Base-by-base conservation (phyloP, 1,140 invertebrate species). In the Zaprionus africanus region DNA sequence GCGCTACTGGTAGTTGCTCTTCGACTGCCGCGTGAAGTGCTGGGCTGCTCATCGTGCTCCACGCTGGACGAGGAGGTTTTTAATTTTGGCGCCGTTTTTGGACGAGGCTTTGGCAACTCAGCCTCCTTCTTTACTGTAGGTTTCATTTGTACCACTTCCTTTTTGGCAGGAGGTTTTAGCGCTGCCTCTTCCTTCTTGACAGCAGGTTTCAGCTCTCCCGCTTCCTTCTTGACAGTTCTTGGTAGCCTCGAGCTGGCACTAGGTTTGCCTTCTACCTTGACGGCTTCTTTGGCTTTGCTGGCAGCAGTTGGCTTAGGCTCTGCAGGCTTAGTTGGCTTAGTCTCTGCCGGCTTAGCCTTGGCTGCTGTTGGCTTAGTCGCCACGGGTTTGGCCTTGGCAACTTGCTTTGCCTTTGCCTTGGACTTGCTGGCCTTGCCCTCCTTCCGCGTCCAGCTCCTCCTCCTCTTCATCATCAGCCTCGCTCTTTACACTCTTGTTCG, bases 401-500 rank as follows among this genome's bases (percentile, higher is more conserved):
- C 12, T 38, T 19, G n/a, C 41, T 19, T 59, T 34, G 61, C 28
- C 12, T 64, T 38, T 34, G 26, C 13, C 28, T 15, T 11, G 9
- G 46, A 15, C 61, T 43, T 41, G 31, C 5, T 60, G 0, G 77
- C 66, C 11, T 79, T 67, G 7, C 68, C 56, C 1, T 74, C 69
- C 2, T 51, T 38, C 19, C 79, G n/a, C 61, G 34, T 9, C 12
- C 17, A 77, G 22, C 60, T 91, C 82, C 15, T 63, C 68, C 57
- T 71, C 61, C 75, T 86, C 67, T n/a, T 28, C 22, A 7, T 46
- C 41, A 17, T 46, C 41, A 5, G 41, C 6, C 41, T 46, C 41
- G 1, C 41, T 46, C n/a, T 46, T 46, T 2, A 46, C 6, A 38
- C 69, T 84, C 15, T 81, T 84, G 15, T 87, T 80, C 41, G 68